Base-by-base conservation (phyloP, 1,140 invertebrate species). In the Drosophila ogumai region DNA sequence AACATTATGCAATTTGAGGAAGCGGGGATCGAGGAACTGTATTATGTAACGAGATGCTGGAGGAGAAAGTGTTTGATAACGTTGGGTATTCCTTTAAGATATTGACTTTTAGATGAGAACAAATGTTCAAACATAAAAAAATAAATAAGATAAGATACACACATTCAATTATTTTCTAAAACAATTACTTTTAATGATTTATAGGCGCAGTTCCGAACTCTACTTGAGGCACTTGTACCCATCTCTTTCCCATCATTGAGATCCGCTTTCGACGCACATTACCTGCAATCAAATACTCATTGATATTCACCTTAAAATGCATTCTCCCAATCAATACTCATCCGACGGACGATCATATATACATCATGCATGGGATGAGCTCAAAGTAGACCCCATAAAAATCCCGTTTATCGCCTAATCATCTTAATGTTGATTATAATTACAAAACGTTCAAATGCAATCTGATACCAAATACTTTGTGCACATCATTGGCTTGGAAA, bases 401-500 rank as follows among this genome's bases (percentile, higher is more conserved):
- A 73, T 63, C 72, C 46, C 66, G 73, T 86, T 84, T 81, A 86
- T 77, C 58, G 73, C 54, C 47, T 50, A 64, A 69, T 74, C 55
- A 59, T 77, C 81, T 73, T 81, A 65, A 65, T 73, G 65, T 59
- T 75, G 60, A 85, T 84, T 79, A 71, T 77, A 86, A 86, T 77
- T 84, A 81, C 78, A 81, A 81, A 84, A 81, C 66, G 61, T 54
- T 73, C 40, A 59, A 71, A 76, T 74, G 71, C 69, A 74, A 74
- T 74, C 46, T 64, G 58, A 67, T 68, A 81, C 66, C 73, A 36
- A 69, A 86, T 58, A 68, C 44, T 81, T 81, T 69, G 58, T 81
- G 81, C 82, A 77, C 66, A 80, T 86, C 82, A 86, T 85, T 75
- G 46, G 74, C 57, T 40, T 44, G 47, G 56, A 58, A 71, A 49